Evolutionary conservation across 2,888 invertebrate species (phyloP), one percentile per base, ranked within the genome.

Genomic region (Deladenus siricidicola): DNA sequence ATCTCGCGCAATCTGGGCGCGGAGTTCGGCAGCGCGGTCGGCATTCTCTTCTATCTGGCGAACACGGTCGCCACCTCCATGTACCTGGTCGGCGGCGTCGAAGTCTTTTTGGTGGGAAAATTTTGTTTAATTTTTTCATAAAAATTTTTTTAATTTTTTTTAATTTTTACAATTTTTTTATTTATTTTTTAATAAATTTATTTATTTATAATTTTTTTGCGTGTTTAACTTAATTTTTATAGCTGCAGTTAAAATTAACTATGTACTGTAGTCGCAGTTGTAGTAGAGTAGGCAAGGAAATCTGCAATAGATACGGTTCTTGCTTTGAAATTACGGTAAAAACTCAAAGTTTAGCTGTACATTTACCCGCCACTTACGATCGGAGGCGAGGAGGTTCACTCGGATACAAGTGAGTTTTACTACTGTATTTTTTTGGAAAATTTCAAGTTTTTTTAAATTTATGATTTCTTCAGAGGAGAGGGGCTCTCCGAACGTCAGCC

Each of bases 21-120:
- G 1, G 98, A 98, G 83, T 98, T 96, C 82, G 98, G 98, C 48
- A 94, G 96, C 28, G 96, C 98, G 45, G 96, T 98, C 30, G 98
- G 98, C 51, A 90, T 98, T 85, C 85, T 98, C 55, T 98, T 98
- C 83, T 98, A 96, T 82, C 89, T 94, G 56, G 98, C 94, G 50
- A 98, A 96, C 65, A 93, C 94, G 3, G 85, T 96, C 42, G 98
- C 96, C 21, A 93, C 93, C 1, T 92, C 96, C 74, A 96, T 98
- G 94, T 98, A 98, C 82, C 42, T 64, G 48, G 56, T 62, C 42
- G 98, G 98, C 75, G 77, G 77, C 21, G 79, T 79, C 17, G 79
- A 79, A 69, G 77, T 79, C 6, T 60, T 79, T 42, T 60, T 79
- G 65, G 75, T 76, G n/a, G 43, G 65, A n/a, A 17, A 4, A 43